phyloP scores from a whole-genome alignment of 1,140 invertebrate species.

The Plutomurus gul region DNA sequence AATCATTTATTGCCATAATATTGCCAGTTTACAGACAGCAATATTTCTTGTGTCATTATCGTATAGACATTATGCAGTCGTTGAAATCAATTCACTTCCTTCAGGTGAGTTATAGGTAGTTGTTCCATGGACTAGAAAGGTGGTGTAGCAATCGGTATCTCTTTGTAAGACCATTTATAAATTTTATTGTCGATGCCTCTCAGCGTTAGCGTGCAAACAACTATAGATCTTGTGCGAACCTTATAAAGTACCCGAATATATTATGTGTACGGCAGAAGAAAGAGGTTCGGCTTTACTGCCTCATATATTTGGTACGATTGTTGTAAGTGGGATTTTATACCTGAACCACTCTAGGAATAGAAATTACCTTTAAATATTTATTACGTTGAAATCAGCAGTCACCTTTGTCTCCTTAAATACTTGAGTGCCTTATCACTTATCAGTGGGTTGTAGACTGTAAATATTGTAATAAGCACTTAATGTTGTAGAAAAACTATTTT shows the following conservation, averaged over 20 bases:
- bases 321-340: too few species aligned
- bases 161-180: constrained; percentile 21
- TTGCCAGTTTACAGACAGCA: too few species aligned
- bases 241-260: constrained; percentile 8
- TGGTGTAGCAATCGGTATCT: background rate
- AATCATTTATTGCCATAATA: too few species aligned
- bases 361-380: background rate
- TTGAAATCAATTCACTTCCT: too few species aligned
- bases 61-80: too few species aligned
- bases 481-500: too few species aligned
- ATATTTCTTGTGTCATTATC: too few species aligned
- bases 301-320: too few species aligned
- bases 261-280: background rate
- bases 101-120: background rate
- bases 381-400: background rate
- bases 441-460: background rate
- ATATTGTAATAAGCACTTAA: background rate
- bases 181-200: background rate
- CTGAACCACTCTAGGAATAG: too few species aligned
- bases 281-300: background rate
- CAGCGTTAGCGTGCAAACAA: background rate
- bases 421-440: constrained; percentile 4
- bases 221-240: background rate
- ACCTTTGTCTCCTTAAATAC: background rate
- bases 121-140: background rate